A percentile compares a stretch with the other conserved stretches of the same genome.
Conservation (phyloP, 2,113 vertebrate species). For the Mastomys natalensis region DNA sequence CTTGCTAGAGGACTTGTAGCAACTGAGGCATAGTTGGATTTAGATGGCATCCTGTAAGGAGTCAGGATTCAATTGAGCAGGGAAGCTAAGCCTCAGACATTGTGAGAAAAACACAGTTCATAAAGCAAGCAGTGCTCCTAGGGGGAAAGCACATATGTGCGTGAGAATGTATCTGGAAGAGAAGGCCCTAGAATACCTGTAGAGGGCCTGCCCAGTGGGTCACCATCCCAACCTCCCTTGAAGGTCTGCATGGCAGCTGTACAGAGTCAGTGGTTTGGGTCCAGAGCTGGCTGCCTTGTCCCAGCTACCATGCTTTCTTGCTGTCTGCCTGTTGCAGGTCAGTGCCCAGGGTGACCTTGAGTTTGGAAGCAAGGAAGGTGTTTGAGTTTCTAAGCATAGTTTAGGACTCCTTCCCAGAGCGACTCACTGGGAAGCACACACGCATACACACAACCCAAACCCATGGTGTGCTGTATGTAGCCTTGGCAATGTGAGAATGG, state of each 20-base stretch:
- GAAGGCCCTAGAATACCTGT: background rate
- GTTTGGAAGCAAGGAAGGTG: background rate
- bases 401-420: background rate
- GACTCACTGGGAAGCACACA: background rate
- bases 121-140: background rate
- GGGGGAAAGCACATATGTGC: background rate
- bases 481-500: background rate
- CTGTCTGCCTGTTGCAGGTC: background rate
- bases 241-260: background rate
- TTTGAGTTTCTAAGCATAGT: background rate
- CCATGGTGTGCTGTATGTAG: accelerated
- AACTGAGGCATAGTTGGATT: too few relatives aligned
- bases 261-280: too few relatives aligned
- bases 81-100: too few relatives aligned
- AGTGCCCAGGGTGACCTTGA: background rate
- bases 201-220: background rate
- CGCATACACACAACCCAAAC: background rate
- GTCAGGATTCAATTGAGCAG: too few relatives aligned
- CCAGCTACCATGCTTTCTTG: background rate
- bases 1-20: background rate
- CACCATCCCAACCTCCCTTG: background rate
- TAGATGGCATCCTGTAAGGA: too few relatives aligned
- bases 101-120: background rate
- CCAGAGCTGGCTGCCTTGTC: background rate
- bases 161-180: background rate